phyloP scores from a whole-genome alignment of 2,113 vertebrate genomes.

The Epinephelus fuscoguttatus region DNA sequence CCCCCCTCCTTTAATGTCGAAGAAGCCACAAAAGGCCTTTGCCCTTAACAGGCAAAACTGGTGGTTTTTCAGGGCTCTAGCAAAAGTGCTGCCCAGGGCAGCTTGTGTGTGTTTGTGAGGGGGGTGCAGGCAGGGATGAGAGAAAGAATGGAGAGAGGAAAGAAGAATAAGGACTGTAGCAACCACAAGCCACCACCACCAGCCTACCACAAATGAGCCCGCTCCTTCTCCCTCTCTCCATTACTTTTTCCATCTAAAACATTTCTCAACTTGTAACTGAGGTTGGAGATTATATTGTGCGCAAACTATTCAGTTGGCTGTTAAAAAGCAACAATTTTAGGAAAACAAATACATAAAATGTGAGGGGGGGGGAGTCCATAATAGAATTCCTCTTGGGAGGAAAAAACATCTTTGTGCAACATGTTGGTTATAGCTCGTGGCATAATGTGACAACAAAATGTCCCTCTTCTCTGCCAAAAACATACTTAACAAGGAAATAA shows the following conservation, averaged over 20 bases:
- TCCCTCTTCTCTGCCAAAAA: not conserved
- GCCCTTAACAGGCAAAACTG: conserved; percentile 64
- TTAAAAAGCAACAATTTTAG: conserved; percentile 47
- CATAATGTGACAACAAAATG: conserved; percentile 3
- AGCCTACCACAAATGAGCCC: conserved; percentile 74
- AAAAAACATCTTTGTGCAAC: conserved; percentile 13
- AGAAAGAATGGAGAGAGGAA: conserved; percentile 58
- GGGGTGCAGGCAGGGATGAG: conserved; percentile 71
- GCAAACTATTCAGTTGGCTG: conserved; percentile 66
- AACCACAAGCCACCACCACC: conserved; percentile 79
- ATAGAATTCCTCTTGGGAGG: conserved; percentile 6
- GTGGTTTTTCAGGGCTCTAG: conserved; percentile 67
- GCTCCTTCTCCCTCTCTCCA: conserved; percentile 69
- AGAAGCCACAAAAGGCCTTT: conserved; percentile 68
- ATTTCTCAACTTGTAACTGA: conserved; percentile 71
- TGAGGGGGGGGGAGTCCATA: not conserved
- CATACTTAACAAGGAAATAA: conserved; percentile 1
- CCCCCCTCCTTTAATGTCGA: conserved; percentile 56
- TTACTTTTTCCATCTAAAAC: conserved; percentile 76
- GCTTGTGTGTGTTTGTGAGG: conserved; percentile 37
- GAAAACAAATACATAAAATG: conserved; percentile 56
- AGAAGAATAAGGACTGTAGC: conserved; percentile 63
- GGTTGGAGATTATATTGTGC: conserved; percentile 60
- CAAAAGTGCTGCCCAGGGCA: conserved; percentile 68
- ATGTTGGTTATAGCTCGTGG: not conserved